These are phyloP conservation scores for Drosophila punjabiensis DNA, from an alignment of 1,140 invertebrate species.

Conservation along the genomic window DNA sequence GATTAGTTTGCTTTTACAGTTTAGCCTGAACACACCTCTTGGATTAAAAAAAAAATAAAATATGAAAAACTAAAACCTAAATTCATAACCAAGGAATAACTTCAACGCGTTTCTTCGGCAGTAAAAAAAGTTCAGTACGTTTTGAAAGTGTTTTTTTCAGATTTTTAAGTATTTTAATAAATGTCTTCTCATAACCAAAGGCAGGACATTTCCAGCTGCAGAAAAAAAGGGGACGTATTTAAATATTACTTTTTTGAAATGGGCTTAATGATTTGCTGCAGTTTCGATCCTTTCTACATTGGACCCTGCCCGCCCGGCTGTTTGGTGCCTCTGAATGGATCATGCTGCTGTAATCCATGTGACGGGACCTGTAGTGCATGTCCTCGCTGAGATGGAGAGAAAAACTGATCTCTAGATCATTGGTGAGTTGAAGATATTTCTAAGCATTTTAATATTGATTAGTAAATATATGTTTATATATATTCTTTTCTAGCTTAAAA, in stretches of 20 bases:
- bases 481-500: background rate
- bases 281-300: conserved; percentile 53
- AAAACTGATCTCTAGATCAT: background rate
- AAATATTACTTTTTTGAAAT: background rate
- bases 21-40: conserved; percentile 13
- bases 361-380: conserved; percentile 29
- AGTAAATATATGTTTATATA: no score
- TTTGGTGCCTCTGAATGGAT: background rate
- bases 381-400: background rate
- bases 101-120: conserved; percentile 37
- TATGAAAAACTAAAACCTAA: conserved; percentile 27
- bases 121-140: conserved; percentile 3
- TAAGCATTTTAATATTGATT: background rate
- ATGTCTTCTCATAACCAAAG: background rate
- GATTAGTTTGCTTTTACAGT: conserved; percentile 28
- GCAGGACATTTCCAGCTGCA: background rate
- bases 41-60: conserved; percentile 3
- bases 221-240: background rate
- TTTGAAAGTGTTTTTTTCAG: background rate
- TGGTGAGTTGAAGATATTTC: background rate
- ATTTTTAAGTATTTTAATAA: background rate
- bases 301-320: conserved; percentile 54
- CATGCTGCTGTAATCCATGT: conserved; percentile 6
- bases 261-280: conserved; percentile 28
- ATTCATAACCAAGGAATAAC: conserved; percentile 20